Evolutionary conservation across 2,113 vertebrate genomes (phyloP), one percentile per base, ranked within the genome.

Genomic region (Oncorhynchus masou): DNA sequence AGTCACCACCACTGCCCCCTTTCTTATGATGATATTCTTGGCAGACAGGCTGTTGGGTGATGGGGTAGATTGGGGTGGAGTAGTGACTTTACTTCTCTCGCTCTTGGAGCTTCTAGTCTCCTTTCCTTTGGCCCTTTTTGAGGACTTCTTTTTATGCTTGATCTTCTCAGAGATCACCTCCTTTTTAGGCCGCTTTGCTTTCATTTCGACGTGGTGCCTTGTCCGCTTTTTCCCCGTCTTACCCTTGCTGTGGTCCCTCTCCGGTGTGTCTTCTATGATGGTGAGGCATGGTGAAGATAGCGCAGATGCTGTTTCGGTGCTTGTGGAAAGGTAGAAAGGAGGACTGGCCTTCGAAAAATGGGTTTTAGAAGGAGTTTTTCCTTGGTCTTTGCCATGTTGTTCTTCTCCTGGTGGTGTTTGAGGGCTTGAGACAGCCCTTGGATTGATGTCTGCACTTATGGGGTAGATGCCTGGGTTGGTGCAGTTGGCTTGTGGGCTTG

Each of bases 1-100:
- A 0, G 95, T 93, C 83, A 96, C 91, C 77, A 99, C 91, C 80
- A 99, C 93, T 91, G 95, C 96, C 74, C 98, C 98, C 80, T 96
- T 98, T 91, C 96, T 98, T 90, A 94, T 95, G 86, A 99, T 79
- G 2, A 99, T 92, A 71, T 99, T 99, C 91, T 96, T 97, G 74
- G 98, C 98, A 75, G 95, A 96, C 11, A 99, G 91, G 73, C 93
- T 95, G 85, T 79, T 91, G 24, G 94, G 91, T 3, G 93, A 95
- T n/a, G 88, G 76, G 65, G 70, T 31, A 57, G 51, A 54, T 0
- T 0, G 78, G 24, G 1, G 81, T 54, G 16, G 51, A 2, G 72
- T 68, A 5, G 24, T 74, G 4, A 24, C 70, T 48, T 82, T 83
- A 1, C n/a, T 20, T 1, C 66, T 68, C 2, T 76, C 75, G 8